These are phyloP conservation scores for Chlorocebus sabaeus DNA, from an alignment of 2,113 vertebrate species.

Conservation along the genomic window DNA sequence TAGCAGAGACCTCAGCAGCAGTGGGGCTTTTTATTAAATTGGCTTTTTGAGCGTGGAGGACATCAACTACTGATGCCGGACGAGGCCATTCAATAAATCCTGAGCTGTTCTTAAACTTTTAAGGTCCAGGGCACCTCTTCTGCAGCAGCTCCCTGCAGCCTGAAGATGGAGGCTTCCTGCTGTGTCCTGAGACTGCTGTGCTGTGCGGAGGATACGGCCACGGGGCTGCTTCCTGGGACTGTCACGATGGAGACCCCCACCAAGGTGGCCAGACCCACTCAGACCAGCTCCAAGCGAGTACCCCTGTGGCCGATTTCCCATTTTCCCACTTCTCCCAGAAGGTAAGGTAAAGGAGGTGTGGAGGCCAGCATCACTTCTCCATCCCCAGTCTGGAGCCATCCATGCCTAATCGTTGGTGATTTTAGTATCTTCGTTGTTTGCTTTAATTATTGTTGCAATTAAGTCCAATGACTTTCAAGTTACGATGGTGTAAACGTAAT, in stretches of 20 bases:
- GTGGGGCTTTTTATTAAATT: neutral
- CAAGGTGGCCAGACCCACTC: neutral
- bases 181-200: neutral
- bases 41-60: neutral
- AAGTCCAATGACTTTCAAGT: neutral
- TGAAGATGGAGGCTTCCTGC: neutral
- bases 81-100: neutral
- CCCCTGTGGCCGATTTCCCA: neutral
- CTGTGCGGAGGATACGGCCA: neutral
- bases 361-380: no score
- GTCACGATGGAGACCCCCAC: neutral
- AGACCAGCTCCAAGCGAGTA: neutral
- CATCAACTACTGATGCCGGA: neutral
- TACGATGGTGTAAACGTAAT: accelerated
- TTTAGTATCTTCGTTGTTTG: neutral
- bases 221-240: neutral
- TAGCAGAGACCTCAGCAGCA: neutral
- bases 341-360: neutral
- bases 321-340: neutral
- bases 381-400: accelerated
- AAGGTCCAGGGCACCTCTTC: neutral
- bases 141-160: neutral
- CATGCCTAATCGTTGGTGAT: neutral
- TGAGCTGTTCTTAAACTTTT: neutral
- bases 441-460: no score